Base-by-base conservation (phyloP, 2,113 vertebrate species). In the Salvelinus alpinus region DNA sequence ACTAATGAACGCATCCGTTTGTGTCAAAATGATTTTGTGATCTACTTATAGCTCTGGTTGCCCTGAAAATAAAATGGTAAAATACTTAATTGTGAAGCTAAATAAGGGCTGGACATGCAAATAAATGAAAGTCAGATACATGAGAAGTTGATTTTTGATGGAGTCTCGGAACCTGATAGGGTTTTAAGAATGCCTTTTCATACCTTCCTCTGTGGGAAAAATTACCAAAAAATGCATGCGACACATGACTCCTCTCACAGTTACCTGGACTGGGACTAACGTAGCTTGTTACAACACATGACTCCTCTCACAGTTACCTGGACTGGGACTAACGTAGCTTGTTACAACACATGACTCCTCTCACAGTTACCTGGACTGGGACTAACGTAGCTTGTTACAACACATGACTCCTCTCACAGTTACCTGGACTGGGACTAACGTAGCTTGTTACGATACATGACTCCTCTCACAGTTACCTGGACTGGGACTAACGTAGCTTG, bases 211-310 rank as follows among this genome's bases (percentile, higher is more conserved):
- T 74, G 80, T 80, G 82, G 82, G 25, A 78, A 74, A 80, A 75
- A 92, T 78, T 74, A 87, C 78, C 2, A 86, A 86, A 85, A 90
- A 82, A 88, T 77, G 72, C 78, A 88, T 77, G 71, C 76, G 72
- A 74, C 13, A 67, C 84, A 84, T 84, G 79, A 51, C 82, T 83
- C 84, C 82, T 80, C 80, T 82, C 77, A 72, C 74, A 83, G 82
- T 81, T 60, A 86, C 85, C 86, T 86, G 84, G 11, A 78, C 75
- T 77, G 71, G 75, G 83, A 80, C 68, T 82, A 60, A 51, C 0
- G 78, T 59, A 67, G 72, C 54, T 87, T 24, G 14, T 62, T 85
- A 85, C 81, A 77, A 83, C 75, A 29, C 29, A 29, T 3, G 29
- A 29, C 29, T 4, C 29, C 29, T 29, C 29, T 29, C 27, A 29